Evolutionary conservation across 1,140 invertebrate genomes (phyloP).

Genomic region (Drosophila auraria): DNA sequence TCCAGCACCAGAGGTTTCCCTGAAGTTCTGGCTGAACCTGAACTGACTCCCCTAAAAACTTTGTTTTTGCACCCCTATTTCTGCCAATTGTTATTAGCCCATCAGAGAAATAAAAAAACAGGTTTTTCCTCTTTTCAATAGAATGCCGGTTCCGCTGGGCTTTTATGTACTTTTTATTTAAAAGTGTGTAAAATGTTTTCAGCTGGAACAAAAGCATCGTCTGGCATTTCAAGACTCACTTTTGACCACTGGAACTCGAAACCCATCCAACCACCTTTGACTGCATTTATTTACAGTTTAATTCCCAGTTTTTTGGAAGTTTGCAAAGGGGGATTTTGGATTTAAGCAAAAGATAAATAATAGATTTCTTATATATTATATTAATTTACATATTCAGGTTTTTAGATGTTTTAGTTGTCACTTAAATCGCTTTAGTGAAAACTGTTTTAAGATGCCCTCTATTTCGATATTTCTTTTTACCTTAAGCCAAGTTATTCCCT

Average conservation of each 20-base stretch:
- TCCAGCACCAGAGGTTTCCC: conserved; percentile 9
- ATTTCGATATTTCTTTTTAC: no score
- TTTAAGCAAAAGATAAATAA: no score
- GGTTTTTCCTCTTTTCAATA: conserved; percentile 50
- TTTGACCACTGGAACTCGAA: conserved; percentile 47
- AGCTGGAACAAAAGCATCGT: conserved; percentile 57
- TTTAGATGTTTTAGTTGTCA: neutral
- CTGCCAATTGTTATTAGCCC: conserved; percentile 11
- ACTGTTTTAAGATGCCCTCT: no score
- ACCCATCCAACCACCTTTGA: conserved; percentile 48
- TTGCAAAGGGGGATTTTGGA: neutral
- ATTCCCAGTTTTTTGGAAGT: neutral
- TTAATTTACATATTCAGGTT: neutral
- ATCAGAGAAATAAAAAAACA: conserved; percentile 46
- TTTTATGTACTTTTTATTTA: conserved; percentile 37
- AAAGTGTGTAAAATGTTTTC: conserved; percentile 48
- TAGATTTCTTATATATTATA: no score
- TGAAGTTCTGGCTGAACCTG: neutral
- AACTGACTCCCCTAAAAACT: conserved; percentile 23
- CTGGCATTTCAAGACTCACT: conserved; percentile 55
- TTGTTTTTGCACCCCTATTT: conserved; percentile 38
- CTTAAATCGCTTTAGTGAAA: neutral
- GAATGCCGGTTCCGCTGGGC: conserved; percentile 55
- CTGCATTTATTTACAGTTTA: conserved; percentile 35
- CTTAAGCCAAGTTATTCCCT: no score